Evolutionary conservation across 2,113 vertebrate species (phyloP), one percentile per base, ranked within the genome.

Genomic region (Ameiurus melas): DNA sequence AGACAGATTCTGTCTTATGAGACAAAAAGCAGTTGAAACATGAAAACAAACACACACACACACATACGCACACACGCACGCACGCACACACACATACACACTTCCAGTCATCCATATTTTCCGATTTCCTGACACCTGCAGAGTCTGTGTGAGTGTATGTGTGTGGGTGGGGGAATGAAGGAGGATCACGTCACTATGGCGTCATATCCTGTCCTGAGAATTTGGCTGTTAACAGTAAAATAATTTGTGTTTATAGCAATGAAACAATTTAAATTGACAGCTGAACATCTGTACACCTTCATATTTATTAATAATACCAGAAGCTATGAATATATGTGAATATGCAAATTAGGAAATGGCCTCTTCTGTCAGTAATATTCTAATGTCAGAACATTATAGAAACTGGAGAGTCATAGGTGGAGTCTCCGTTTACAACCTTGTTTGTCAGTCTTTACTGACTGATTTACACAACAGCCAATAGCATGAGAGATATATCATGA

Each of bases 121-220:
- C 62, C 27, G 0, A n/a, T 66, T 27, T 66, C 62, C 62, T 66
- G 62, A 60, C 58, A 60, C 19, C 58, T 60, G 58, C 57, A 60
- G 70, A 20, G 30, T 70, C 14, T 33, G 30, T 70, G 68, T 17
- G 53, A 53, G 53, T 47, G 47, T 47, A 7, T 51, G 9, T 51
- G 47, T 51, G 8, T 51, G 53, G 53, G 13, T 13, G 53, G 53
- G 10, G 53, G 70, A 47, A 47, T 47, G 43, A 47, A 47, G 43
- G 30, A 9, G 70, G 68, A 70, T 70, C 68, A 58, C 9, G 17
- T 81, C 53, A 57, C 25, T 81, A 22, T 82, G 80, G 60, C 13
- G 30, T 82, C 80, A 82, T 57, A 39, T 62, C 80, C 80, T 82
- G 80, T 43, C 36, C 36, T 83, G 25, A 27, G 25, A 51, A 77